phyloP scores from a whole-genome alignment of 1,140 invertebrate species.

The Drosophila takahashii region DNA sequence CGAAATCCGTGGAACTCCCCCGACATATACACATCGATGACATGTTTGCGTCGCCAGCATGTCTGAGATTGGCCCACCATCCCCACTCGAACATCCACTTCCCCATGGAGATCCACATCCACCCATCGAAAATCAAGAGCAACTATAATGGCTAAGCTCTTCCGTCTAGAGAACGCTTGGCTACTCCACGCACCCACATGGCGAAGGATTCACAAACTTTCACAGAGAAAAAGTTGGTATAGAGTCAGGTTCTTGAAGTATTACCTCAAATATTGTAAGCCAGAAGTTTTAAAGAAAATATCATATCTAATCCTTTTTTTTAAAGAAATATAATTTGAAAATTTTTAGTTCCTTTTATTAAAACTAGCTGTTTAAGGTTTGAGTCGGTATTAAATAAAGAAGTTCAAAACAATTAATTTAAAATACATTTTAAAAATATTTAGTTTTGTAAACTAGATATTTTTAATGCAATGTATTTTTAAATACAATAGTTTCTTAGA shows the following conservation, averaged over 20 bases:
- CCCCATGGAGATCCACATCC: constrained; percentile 2
- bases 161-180: constrained; percentile 4
- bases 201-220: neutral
- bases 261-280: neutral
- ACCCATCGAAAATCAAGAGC: constrained; percentile 28
- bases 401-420: neutral
- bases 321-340: too few species aligned
- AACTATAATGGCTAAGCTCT: constrained; percentile 54
- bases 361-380: too few species aligned
- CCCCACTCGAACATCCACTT: neutral
- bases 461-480: too few species aligned
- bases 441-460: too few species aligned
- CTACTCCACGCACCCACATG: constrained; percentile 7
- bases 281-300: too few species aligned
- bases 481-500: too few species aligned
- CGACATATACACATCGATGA: constrained; percentile 59
- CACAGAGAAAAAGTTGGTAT: neutral
- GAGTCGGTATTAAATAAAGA: too few species aligned
- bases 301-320: too few species aligned
- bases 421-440: too few species aligned
- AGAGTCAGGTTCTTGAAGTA: neutral
- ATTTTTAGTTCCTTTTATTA: too few species aligned
- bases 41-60: constrained; percentile 81
- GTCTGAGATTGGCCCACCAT: constrained; percentile 54
- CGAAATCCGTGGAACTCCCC: constrained; percentile 20